Evolutionary conservation across 2,797 vertebrate species (phyloP).

Genomic region (Acomys russatus): DNA sequence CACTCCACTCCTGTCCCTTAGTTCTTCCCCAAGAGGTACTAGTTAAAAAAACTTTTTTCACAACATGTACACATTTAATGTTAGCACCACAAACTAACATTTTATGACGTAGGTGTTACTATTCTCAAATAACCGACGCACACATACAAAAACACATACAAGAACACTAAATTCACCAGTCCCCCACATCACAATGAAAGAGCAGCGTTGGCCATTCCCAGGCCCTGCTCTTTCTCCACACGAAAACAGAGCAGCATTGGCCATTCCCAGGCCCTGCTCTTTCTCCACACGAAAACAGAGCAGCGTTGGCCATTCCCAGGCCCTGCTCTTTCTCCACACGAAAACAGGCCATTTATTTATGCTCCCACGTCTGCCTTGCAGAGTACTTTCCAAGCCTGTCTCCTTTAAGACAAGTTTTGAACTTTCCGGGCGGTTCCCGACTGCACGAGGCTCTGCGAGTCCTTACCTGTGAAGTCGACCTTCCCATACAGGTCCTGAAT

Average conservation of each 20-base stretch:
- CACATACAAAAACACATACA: neutral
- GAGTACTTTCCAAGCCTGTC: neutral
- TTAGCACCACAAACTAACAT: neutral
- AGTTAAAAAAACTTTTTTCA: neutral
- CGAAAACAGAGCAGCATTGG: neutral
- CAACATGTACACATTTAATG: neutral
- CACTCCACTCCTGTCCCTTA: neutral
- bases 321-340: neutral
- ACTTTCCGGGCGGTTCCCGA: constrained; percentile 33
- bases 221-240: neutral
- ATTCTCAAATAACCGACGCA: neutral
- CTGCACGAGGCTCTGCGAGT: neutral
- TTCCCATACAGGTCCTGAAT: constrained; percentile 99
- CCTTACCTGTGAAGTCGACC: constrained; percentile 98
- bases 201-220: constrained; percentile 14
- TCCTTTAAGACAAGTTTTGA: constrained; percentile 36
- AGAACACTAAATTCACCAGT: neutral
- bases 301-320: neutral
- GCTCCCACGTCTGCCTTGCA: neutral
- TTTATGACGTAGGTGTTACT: neutral
- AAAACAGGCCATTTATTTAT: neutral
- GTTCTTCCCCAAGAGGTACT: neutral
- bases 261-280: neutral
- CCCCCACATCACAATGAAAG: neutral
- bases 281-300: neutral